Percentiles rank a stretch among this genome's conserved stretches.
phyloP scores from a whole-genome alignment of 2,888 invertebrate species.

The Nomada lathburiana region DNA sequence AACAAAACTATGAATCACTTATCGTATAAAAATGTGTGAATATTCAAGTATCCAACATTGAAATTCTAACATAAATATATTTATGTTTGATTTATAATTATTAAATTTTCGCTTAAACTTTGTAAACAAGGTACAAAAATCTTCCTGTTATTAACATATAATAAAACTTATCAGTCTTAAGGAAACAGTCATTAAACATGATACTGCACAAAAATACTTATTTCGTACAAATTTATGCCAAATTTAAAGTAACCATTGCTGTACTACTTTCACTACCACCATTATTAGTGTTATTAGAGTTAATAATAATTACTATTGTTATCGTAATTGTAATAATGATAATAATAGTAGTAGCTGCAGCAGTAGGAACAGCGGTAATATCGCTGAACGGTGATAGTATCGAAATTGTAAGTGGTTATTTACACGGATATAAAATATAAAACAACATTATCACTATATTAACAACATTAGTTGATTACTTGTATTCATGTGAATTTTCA shows the following conservation, averaged over 20 bases:
- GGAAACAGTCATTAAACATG: conserved; percentile 41
- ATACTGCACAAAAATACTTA: conserved; percentile 45
- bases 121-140: conserved; percentile 43
- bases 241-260: conserved; percentile 3
- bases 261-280: conserved; percentile 1
- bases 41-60: conserved; percentile 28
- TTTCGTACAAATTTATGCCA: conserved; percentile 6
- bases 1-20: conserved; percentile 7
- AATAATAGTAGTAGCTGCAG: background rate
- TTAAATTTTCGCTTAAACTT: conserved; percentile 34
- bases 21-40: conserved; percentile 29
- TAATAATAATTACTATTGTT: background rate
- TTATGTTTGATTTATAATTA: conserved; percentile 29
- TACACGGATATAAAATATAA: conserved; percentile 11
- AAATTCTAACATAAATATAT: conserved; percentile 40
- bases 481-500: conserved; percentile 17
- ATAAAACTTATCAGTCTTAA: conserved; percentile 54
- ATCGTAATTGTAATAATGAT: background rate
- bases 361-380: background rate
- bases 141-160: conserved; percentile 16
- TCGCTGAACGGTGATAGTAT: conserved; percentile 1
- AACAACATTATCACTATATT: conserved; percentile 13
- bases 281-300: background rate
- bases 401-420: conserved; percentile 14
- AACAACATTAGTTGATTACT: conserved; percentile 14